phyloP scores from a whole-genome alignment of 2,888 invertebrate genomes.

The Drosophila prostipennis region DNA sequence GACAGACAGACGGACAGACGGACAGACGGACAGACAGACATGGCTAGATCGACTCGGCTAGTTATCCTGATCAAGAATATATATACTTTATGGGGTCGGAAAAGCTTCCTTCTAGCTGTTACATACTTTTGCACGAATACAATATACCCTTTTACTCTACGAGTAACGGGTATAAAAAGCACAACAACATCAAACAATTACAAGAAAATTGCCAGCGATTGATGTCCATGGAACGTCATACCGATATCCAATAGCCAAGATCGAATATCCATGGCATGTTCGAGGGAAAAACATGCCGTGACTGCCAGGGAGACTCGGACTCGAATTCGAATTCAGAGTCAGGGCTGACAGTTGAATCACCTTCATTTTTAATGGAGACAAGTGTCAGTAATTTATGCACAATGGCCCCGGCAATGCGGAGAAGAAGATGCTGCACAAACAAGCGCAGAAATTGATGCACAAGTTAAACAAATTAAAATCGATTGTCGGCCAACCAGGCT shows the following conservation, averaged over 20 bases:
- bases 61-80: too few relatives aligned
- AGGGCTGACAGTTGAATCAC: constrained; percentile 76
- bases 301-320: constrained; percentile 51
- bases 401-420: constrained; percentile 41
- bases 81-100: too few relatives aligned
- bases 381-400: constrained; percentile 80
- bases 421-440: constrained; percentile 51
- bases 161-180: too few relatives aligned
- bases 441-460: constrained; percentile 74
- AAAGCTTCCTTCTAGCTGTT: too few relatives aligned
- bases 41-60: too few relatives aligned
- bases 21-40: too few relatives aligned
- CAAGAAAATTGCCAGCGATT: constrained; percentile 79
- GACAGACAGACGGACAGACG: too few relatives aligned
- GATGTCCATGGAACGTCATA: constrained; percentile 75
- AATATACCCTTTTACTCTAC: too few relatives aligned
- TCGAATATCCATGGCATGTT: constrained; percentile 37
- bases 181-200: constrained; percentile 73
- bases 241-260: constrained; percentile 41
- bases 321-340: constrained; percentile 47
- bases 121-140: too few relatives aligned
- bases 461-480: constrained; percentile 80
- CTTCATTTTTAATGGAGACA: constrained; percentile 80
- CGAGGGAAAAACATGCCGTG: constrained; percentile 71
- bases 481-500: constrained; percentile 58